Evolutionary conservation across 1,140 invertebrate species (phyloP).

Genomic region (Oppia nitens): DNA sequence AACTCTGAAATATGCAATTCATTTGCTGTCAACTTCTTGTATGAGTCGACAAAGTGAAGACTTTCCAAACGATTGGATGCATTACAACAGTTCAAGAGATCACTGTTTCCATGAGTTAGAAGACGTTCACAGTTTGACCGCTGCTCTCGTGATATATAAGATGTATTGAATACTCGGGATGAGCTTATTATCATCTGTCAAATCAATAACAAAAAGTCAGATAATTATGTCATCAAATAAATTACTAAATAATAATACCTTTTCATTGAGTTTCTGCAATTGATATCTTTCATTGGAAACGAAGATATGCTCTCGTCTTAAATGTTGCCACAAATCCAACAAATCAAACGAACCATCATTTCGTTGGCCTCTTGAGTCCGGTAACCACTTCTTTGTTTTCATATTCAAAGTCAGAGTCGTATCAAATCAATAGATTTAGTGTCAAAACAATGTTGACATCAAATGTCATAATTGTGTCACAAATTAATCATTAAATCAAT

Average conservation of each 20-base stretch:
- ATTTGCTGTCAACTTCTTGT: slow-evolving; percentile 65
- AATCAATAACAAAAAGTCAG: too few relatives aligned
- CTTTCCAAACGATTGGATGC: slow-evolving; percentile 56
- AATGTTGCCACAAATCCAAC: slow-evolving; percentile 45
- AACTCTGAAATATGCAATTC: slow-evolving; percentile 61
- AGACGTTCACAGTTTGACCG: slow-evolving; percentile 62
- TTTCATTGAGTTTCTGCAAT: slow-evolving; percentile 51
- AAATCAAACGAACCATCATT: slow-evolving; percentile 32
- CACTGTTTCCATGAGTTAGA: slow-evolving; percentile 51
- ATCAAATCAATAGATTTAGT: too few relatives aligned
- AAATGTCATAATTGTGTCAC: too few relatives aligned
- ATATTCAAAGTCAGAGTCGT: too few relatives aligned
- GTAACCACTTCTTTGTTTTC: too few relatives aligned
- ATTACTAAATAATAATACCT: slow-evolving; percentile 37
- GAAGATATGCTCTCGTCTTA: slow-evolving; percentile 54
- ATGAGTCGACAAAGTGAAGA: slow-evolving; percentile 67
- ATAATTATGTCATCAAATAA: too few relatives aligned
- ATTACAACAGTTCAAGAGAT: slow-evolving; percentile 53
- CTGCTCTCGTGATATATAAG: slow-evolving; percentile 77
- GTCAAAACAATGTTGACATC: too few relatives aligned
- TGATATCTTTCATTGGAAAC: slow-evolving; percentile 49
- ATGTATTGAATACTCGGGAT: slow-evolving; percentile 49
- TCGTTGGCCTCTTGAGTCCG: too few relatives aligned
- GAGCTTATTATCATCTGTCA: slow-evolving; percentile 41
- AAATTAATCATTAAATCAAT: too few relatives aligned